A percentile compares a stretch with the other conserved stretches of the same genome.
Conservation (phyloP, 2,888 invertebrate species). For the Barypeithes pellucidus region DNA sequence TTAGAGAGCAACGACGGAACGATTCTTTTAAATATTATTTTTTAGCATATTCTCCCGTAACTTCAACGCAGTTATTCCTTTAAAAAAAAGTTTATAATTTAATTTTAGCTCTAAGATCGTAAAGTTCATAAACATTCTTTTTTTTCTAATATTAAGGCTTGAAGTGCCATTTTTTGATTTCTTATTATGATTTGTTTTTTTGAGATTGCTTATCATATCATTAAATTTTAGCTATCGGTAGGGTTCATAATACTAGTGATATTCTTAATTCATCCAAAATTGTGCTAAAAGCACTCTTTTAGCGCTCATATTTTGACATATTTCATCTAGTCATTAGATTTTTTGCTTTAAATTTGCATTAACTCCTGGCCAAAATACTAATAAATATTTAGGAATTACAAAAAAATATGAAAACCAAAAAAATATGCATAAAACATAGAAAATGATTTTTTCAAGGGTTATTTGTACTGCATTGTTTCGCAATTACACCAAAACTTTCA, state of each 20-base stretch:
- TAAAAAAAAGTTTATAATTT: too few species aligned
- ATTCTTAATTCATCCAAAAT: neutral
- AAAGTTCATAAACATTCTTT: neutral
- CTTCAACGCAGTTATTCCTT: too few species aligned
- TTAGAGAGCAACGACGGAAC: too few species aligned
- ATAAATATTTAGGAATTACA: too few species aligned
- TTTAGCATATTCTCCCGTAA: too few species aligned
- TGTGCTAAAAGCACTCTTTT: conserved; percentile 22
- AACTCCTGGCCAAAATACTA: neutral
- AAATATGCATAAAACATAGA: too few species aligned
- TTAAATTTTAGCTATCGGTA: conserved; percentile 1
- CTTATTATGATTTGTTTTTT: neutral
- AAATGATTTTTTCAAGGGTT: too few species aligned
- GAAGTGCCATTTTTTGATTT: conserved; percentile 1
- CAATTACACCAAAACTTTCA: too few species aligned
- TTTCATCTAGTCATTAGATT: conserved; percentile 35
- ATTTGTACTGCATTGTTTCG: too few species aligned
- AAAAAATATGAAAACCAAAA: too few species aligned
- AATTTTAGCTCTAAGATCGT: neutral
- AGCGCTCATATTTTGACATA: conserved; percentile 28
- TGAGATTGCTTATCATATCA: conserved; percentile 23
- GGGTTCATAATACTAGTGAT: neutral
- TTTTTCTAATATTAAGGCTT: conserved; percentile 5
- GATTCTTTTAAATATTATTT: too few species aligned
- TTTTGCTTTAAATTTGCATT: conserved; percentile 2